Base-by-base conservation (phyloP, 2,797 vertebrate species). In the Acipenser transmontanus region DNA sequence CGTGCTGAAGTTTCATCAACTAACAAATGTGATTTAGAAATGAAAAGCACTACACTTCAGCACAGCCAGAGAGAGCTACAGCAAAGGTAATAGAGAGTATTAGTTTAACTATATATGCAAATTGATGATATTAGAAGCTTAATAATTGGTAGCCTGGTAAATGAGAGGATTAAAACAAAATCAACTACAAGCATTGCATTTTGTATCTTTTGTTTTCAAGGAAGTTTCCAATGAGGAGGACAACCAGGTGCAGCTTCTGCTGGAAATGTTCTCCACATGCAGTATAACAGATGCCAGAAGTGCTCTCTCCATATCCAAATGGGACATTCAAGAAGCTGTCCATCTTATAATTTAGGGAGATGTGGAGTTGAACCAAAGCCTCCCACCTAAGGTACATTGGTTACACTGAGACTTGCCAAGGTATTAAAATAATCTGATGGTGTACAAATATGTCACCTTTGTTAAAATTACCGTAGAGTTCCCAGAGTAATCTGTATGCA, bases 231-330 rank as follows among this genome's bases (percentile, higher is more conserved):
- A 82, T 52, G 84, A 83, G 61, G 90, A 91, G 81, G 91, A 91
- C 61, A 80, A 72, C 49, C 88, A 92, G 61, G 87, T 95, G 71
- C 92, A 95, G 66, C 85, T 95, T 60, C 91, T 98, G 14, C 83
- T 97, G 69, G 97, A 98, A 83, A 95, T 99, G 91, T 98, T 98
- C 78, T 95, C 96, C 0, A 92, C 92, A 72, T 98, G 95, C 68
- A 91, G 91, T 0, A 11, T 98, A 69, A 90, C 88, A 0, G 94
- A 97, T 77, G 94, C 94, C 65, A 91, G 92, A 75, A 93, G 91
- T 64, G 95, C 91, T 7, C 80, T 98, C 0, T 92, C 89, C 61
- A 94, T 95, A 92, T 95, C 95, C 69, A 93, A 94, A 85, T 95
- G 96, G 56, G 92, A 96, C 82, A 85, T 98, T 88, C 95, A 97